A percentile compares a stretch with the other conserved stretches of the same genome.
These are phyloP conservation scores for Siniperca undulata DNA, from an alignment of 2,797 vertebrate species.

Conservation along the genomic window DNA sequence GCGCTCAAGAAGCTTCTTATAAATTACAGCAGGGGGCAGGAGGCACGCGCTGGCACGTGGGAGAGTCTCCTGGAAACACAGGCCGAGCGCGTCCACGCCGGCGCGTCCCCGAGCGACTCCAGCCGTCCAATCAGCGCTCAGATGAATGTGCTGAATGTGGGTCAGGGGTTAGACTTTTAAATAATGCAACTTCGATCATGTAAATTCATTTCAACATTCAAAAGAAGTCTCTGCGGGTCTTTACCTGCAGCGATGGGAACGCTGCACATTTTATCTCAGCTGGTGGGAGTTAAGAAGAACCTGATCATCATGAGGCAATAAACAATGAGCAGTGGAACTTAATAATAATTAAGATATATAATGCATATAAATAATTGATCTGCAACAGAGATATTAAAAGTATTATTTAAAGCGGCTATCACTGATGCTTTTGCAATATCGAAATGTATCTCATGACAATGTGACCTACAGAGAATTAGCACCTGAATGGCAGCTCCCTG, in stretches of 20 bases:
- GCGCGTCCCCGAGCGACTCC: constrained; percentile 55
- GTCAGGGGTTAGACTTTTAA: constrained; percentile 75
- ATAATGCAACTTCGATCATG: constrained; percentile 47
- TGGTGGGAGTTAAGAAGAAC: background rate
- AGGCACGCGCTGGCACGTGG: constrained; percentile 46
- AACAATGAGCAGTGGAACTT: background rate
- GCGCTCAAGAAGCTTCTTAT: constrained; percentile 23
- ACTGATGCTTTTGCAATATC: too few relatives aligned
- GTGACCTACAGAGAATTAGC: background rate
- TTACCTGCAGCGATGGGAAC: background rate
- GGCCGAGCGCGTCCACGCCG: constrained; percentile 45
- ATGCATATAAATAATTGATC: background rate
- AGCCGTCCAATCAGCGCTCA: constrained; percentile 73
- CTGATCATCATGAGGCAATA: background rate
- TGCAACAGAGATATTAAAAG: background rate
- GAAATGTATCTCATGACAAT: background rate
- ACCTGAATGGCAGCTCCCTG: background rate
- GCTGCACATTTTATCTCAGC: background rate
- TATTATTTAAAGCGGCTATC: background rate
- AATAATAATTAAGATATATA: too few relatives aligned
- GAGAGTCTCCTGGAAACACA: constrained; percentile 82
- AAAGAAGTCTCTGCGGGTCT: background rate
- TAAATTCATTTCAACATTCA: background rate
- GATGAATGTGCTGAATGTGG: constrained; percentile 69
- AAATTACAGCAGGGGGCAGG: background rate